These are phyloP conservation scores for Pteropus alecto DNA, from an alignment of 2,113 vertebrate species.

Conservation along the genomic window DNA sequence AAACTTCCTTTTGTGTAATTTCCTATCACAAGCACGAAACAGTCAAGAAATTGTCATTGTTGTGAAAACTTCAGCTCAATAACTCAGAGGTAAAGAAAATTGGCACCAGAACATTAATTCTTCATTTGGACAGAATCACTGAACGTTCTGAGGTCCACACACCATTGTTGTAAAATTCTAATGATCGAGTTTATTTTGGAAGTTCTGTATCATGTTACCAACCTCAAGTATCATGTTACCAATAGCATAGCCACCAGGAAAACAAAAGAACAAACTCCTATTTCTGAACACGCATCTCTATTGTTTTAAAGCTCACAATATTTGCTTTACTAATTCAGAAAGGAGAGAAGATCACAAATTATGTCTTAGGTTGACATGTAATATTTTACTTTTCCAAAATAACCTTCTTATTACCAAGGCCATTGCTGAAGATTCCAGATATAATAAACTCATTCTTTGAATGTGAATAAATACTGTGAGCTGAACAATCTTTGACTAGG, in stretches of 20 bases:
- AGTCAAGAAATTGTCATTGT: neutral
- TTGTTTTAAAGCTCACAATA: conserved; percentile 74
- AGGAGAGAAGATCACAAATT: conserved; percentile 64
- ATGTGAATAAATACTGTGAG: conserved; percentile 75
- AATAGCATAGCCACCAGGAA: neutral
- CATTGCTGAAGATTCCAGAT: conserved; percentile 77
- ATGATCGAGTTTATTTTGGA: conserved; percentile 60
- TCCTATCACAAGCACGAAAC: neutral
- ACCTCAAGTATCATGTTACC: conserved; percentile 27
- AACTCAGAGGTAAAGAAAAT: conserved; percentile 24
- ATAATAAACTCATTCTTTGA: conserved; percentile 77
- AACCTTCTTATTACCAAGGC: conserved; percentile 80
- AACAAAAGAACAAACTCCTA: conserved; percentile 33
- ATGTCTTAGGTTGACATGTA: conserved; percentile 81
- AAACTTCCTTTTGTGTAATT: conserved; percentile 1
- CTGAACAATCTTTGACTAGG: conserved; percentile 75
- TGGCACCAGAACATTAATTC: conserved; percentile 1
- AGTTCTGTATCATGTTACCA: neutral
- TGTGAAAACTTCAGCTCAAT: conserved; percentile 3
- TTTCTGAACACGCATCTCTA: conserved; percentile 60
- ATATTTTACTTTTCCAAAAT: conserved; percentile 73
- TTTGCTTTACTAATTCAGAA: conserved; percentile 80
- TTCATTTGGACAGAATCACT: conserved; percentile 9
- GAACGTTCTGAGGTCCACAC: neutral
- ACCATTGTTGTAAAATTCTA: conserved; percentile 34